Conservation (phyloP, 2,888 invertebrate species). For the Drosophila meridiana region DNA sequence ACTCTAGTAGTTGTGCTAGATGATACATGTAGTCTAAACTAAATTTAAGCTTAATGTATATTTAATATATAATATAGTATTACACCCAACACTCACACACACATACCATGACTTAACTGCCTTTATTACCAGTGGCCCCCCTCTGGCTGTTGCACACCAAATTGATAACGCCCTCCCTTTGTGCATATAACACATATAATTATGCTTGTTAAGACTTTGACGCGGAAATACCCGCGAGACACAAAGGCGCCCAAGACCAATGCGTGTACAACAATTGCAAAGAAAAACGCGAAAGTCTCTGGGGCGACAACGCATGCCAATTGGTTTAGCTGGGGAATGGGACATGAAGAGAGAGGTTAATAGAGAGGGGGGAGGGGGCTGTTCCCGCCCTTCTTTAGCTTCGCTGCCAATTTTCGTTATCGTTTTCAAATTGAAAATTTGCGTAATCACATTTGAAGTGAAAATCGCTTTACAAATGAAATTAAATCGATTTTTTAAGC, state of each 20-base stretch:
- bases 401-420: conserved; percentile 72
- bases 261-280: conserved; percentile 41
- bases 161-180: not conserved
- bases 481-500: conserved; percentile 73
- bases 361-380: not conserved
- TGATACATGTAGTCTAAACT: not conserved
- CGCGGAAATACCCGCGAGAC: conserved; percentile 51
- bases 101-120: not conserved
- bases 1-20: not conserved
- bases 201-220: conserved; percentile 26
- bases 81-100: not conserved
- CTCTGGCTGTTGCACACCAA: not conserved
- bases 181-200: conserved; percentile 27
- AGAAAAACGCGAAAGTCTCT: conserved; percentile 38
- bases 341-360: not conserved
- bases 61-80: not conserved
- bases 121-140: not conserved
- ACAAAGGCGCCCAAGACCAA: conserved; percentile 44
- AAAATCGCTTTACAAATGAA: conserved; percentile 79
- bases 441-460: conserved; percentile 83
- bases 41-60: too few species aligned
- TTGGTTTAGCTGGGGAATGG: conserved; percentile 16
- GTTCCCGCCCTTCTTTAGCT: not conserved
- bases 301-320: conserved; percentile 35
- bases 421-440: conserved; percentile 82